phyloP scores from a whole-genome alignment of 2,113 vertebrate species.

The Passer montanus region DNA sequence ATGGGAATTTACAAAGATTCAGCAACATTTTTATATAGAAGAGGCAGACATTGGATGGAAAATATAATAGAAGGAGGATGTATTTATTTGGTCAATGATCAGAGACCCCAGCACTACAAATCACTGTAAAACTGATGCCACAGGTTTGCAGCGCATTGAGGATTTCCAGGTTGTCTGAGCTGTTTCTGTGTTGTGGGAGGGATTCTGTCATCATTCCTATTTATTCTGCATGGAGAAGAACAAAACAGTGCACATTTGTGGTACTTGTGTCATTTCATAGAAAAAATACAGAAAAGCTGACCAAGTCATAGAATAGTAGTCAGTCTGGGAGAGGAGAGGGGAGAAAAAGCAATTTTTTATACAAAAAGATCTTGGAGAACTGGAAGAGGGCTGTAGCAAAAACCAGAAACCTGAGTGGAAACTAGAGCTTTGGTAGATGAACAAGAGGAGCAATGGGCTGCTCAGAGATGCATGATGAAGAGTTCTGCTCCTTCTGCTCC shows the following conservation, averaged over 20 bases:
- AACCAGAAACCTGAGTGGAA: not conserved
- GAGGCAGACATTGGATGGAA: not conserved
- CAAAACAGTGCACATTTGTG: not conserved
- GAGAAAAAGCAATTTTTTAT: not conserved
- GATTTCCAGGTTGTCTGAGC: not conserved
- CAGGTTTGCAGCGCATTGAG: not conserved
- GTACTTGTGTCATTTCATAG: not conserved
- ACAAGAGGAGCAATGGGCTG: not conserved
- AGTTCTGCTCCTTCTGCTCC: not conserved
- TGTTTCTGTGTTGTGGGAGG: not conserved
- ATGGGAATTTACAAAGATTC: not conserved
- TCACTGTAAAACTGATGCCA: not conserved
- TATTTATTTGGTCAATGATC: not conserved
- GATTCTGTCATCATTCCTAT: not conserved
- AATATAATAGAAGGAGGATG: not conserved
- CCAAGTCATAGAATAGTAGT: not conserved
- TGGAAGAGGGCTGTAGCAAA: not conserved
- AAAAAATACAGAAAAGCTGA: not conserved
- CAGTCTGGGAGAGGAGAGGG: not conserved
- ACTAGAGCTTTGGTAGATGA: not conserved
- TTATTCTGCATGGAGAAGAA: not conserved
- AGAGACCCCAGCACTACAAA: not conserved
- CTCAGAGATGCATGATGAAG: not conserved
- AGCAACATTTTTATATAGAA: not conserved
- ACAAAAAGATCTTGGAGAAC: not conserved